phyloP scores from a whole-genome alignment of 1,140 invertebrate genomes.

The Sinonovacula constricta region DNA sequence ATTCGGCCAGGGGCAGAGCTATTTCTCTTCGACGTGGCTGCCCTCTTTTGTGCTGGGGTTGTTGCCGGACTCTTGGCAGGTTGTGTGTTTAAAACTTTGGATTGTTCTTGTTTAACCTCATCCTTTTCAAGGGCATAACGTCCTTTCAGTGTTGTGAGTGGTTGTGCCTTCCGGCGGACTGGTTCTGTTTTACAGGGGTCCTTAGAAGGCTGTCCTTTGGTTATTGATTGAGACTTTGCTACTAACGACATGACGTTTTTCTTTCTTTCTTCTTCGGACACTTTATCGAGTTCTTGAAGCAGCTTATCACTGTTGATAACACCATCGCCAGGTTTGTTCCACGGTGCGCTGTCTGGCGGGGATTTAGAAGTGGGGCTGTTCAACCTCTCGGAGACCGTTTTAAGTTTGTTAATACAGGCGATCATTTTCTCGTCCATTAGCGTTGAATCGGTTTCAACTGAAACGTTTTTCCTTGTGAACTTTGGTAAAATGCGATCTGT shows the following conservation, averaged over 20 bases:
- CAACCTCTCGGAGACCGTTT: slow-evolving; percentile 69
- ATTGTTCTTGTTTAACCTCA: slow-evolving; percentile 26
- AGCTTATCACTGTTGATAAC: slow-evolving; percentile 23
- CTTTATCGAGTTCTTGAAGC: slow-evolving; percentile 20
- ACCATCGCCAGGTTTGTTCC: slow-evolving; percentile 29
- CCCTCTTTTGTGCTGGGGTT: slow-evolving; percentile 33
- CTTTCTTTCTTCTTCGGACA: slow-evolving; percentile 59
- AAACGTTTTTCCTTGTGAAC: slow-evolving; percentile 54
- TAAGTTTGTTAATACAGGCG: slow-evolving; percentile 70
- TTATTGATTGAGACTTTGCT: slow-evolving; percentile 58
- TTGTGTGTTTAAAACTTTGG: slow-evolving; percentile 41
- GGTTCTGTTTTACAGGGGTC: slow-evolving; percentile 52
- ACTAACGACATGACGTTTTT: slow-evolving; percentile 61
- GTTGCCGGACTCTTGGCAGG: slow-evolving; percentile 59
- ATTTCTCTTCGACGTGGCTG: slow-evolving; percentile 58
- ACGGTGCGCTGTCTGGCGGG: slow-evolving; percentile 50
- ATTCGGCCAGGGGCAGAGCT: slow-evolving; percentile 73
- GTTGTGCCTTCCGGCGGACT: slow-evolving; percentile 67
- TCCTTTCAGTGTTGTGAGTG: slow-evolving; percentile 72
- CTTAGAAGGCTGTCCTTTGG: slow-evolving; percentile 60
- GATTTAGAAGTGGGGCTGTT: slow-evolving; percentile 70
- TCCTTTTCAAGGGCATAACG: slow-evolving; percentile 56
- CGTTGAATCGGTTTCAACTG: slow-evolving; percentile 64
- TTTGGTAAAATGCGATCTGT: slow-evolving; percentile 55
- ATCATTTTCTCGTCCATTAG: slow-evolving; percentile 67